Evolutionary conservation across 2,113 vertebrate genomes (phyloP).

Genomic region (Riparia riparia): DNA sequence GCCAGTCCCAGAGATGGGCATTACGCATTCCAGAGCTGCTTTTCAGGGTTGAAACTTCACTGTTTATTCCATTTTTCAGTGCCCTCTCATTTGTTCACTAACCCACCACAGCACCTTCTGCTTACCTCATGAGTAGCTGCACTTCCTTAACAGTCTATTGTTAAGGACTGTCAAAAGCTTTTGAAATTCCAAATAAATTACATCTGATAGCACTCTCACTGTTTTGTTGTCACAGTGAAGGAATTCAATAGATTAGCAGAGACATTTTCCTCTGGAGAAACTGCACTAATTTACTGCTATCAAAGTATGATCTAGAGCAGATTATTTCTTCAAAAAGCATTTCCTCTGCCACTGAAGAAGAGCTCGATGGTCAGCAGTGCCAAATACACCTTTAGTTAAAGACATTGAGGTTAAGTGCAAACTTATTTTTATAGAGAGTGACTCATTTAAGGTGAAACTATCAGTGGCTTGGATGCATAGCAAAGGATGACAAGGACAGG

Average conservation of each 20-base stretch:
- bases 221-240: slow-evolving; percentile 25
- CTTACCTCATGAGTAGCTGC: neutral
- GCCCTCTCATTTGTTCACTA: neutral
- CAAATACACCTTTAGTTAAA: neutral
- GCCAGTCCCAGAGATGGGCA: neutral
- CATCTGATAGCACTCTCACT: neutral
- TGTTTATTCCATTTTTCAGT: neutral
- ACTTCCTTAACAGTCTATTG: neutral
- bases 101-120: neutral
- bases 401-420: neutral
- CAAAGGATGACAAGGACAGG: neutral
- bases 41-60: neutral
- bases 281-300: slow-evolving; percentile 28
- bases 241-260: slow-evolving; percentile 30
- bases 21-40: neutral
- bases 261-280: slow-evolving; percentile 7
- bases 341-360: neutral
- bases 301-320: neutral
- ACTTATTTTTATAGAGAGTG: neutral
- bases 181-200: slow-evolving; percentile 1
- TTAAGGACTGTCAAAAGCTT: slow-evolving; percentile 31
- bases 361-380: neutral
- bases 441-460: neutral
- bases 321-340: neutral
- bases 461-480: neutral